Evolutionary conservation across 2,113 vertebrate genomes (phyloP).

Genomic region (Anser cygnoides): DNA sequence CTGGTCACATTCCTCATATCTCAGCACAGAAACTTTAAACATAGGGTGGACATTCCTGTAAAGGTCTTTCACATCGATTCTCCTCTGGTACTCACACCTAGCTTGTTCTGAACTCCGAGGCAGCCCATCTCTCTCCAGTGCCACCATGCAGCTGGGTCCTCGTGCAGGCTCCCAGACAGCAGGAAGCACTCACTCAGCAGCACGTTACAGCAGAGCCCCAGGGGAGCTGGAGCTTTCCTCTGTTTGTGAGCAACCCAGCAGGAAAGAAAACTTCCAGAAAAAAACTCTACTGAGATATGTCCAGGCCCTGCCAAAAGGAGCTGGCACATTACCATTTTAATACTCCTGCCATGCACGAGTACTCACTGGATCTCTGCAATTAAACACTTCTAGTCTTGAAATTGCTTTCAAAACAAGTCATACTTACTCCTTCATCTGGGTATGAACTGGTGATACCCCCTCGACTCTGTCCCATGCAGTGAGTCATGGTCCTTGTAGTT

Average conservation of each 20-base stretch:
- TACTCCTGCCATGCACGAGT: neutral
- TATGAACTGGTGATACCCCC: neutral
- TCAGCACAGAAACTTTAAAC: neutral
- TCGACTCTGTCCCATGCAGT: neutral
- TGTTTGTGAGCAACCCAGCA: neutral
- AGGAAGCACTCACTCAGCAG: neutral
- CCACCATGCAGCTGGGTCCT: neutral
- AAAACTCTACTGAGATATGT: neutral
- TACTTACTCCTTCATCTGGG: neutral
- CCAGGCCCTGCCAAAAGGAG: neutral
- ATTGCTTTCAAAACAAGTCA: neutral
- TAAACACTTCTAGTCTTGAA: neutral
- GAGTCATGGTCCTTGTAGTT: neutral
- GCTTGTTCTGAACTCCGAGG: neutral
- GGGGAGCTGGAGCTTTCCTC: neutral
- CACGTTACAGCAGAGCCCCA: rapidly evolving
- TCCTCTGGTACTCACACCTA: neutral
- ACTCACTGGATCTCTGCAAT: neutral
- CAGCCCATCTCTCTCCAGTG: neutral
- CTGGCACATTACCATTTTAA: neutral
- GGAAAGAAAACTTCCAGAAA: neutral
- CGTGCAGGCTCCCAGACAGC: neutral
- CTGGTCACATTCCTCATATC: neutral
- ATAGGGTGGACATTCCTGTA: neutral
- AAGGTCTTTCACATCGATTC: neutral